Conservation (phyloP, 1,140 invertebrate genomes). For the Chionoecetes opilio region DNA sequence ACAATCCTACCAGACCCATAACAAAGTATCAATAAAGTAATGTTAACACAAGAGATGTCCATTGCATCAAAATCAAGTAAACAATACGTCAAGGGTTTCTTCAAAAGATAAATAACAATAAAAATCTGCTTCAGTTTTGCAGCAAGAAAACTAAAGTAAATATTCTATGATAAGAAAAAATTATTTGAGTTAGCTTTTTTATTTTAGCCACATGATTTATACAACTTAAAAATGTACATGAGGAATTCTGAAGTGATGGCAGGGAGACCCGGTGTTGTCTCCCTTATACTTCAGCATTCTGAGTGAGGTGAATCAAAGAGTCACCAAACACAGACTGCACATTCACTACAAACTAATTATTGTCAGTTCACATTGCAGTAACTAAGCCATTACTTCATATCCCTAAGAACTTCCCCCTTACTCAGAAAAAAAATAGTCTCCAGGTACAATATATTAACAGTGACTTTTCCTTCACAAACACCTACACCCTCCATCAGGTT, state of each 20-base stretch:
- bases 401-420: too few relatives aligned
- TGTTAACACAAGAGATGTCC: too few relatives aligned
- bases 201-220: constrained; percentile 21
- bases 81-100: too few relatives aligned
- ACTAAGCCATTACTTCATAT: neutral
- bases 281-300: constrained; percentile 13
- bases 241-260: neutral
- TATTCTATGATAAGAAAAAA: too few relatives aligned
- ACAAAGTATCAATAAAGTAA: too few relatives aligned
- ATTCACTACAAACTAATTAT: constrained; percentile 57
- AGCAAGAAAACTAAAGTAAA: too few relatives aligned
- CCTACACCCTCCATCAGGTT: neutral
- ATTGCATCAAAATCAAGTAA: too few relatives aligned
- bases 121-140: too few relatives aligned
- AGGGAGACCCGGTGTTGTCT: neutral
- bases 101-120: too few relatives aligned
- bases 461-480: neutral
- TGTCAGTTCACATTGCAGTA: constrained; percentile 66
- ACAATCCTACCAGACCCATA: too few relatives aligned
- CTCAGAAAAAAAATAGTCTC: neutral
- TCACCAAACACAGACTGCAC: neutral
- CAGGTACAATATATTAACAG: neutral
- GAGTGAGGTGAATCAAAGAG: neutral
- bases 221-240: constrained; percentile 55
- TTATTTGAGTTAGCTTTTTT: neutral